Evolutionary conservation across 2,797 vertebrate species (phyloP), one percentile per base, ranked within the genome.

Genomic region (Alca torda): DNA sequence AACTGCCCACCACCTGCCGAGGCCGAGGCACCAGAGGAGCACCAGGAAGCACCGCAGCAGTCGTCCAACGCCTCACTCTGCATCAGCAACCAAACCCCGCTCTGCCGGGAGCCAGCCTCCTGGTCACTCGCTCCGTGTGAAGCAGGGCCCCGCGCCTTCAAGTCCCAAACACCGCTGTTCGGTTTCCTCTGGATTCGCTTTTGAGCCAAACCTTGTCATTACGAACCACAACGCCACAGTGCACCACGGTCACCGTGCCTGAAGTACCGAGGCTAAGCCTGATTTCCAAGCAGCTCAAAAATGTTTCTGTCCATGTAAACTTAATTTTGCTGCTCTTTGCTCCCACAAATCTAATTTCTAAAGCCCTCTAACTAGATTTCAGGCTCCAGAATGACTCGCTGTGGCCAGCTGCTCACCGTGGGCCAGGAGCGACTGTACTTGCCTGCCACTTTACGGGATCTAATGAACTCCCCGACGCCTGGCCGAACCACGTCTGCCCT

Each of bases 261-360:
- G n/a, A 28, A 88, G 60, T 46, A 46, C 16, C 77, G 16, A 18
- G 13, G 4, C 26, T 16, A 46, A 73, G 61, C 35, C 33, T 39
- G 28, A n/a, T 65, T 82, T 76, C 54, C 54, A 26, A 79, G 80
- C 74, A 84, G 74, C 51, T 84, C 65, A 51, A 20, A 69, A 95
- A 63, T 35, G 63, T 7, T 90, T 76, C 80, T 69, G 46, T 37
- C 80, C 0, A 1, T 10, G 37, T 24, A 86, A 79, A 96, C 84
- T 65, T 13, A 65, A 93, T 96, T 92, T 54, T 0, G 0, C 10
- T 90, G 87, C 92, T 91, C 73, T 93, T 67, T 83, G 43, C 72
- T 95, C 64, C 75, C 64, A 73, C 85, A 84, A 86, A 95, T 93
- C 76, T 31, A 80, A 91, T 86, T 77, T 89, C 53, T 30, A 31